Base-by-base conservation (phyloP, 2,888 invertebrate genomes). In the Spialia ferax region DNA sequence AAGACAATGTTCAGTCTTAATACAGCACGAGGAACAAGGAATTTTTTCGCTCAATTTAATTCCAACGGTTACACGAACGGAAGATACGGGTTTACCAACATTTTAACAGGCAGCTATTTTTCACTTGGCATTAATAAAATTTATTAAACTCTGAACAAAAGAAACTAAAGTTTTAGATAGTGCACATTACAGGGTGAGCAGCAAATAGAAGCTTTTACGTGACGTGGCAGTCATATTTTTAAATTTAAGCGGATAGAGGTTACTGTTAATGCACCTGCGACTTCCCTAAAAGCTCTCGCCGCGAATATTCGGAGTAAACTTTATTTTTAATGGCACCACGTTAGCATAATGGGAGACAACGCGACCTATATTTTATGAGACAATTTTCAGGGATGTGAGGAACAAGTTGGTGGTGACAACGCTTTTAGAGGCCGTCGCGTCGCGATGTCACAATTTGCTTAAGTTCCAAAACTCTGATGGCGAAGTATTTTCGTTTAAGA, bases 261-360 rank as follows among this genome's bases (percentile, higher is more conserved):
- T 80, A 80, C 81, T 77, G 78, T 86, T 89, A 88, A 89, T 91
- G 89, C 93, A 93, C 91, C 92, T 93, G 93, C 79, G 88, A 84
- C 89, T 86, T 81, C 72, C 79, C 85, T 91, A 88, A 91, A 89
- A 90, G 91, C 89, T 81, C 83, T 87, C 84, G 74, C 79, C 78
- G 77, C 82, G 85, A 84, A 86, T 86, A 87, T 88, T 86, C 85
- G 78, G 77, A 79, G 82, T 81, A 83, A 85, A 88, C 82, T 88
- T 90, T 89, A 89, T 90, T 89, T 90, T 91, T 91, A 92, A 93
- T 92, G 91, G 88, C 78, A 74, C 78, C 74, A 79, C 86, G 89
- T 87, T 87, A 84, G 83, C 82, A 79, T 91, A 91, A 92, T 92
- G 91, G 89, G 88, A 86, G 87, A 84, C 84, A 87, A 82, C 84